Evolutionary conservation across 2,113 vertebrate genomes (phyloP), one percentile per base, ranked within the genome.

Genomic region (Rafetus swinhoei): DNA sequence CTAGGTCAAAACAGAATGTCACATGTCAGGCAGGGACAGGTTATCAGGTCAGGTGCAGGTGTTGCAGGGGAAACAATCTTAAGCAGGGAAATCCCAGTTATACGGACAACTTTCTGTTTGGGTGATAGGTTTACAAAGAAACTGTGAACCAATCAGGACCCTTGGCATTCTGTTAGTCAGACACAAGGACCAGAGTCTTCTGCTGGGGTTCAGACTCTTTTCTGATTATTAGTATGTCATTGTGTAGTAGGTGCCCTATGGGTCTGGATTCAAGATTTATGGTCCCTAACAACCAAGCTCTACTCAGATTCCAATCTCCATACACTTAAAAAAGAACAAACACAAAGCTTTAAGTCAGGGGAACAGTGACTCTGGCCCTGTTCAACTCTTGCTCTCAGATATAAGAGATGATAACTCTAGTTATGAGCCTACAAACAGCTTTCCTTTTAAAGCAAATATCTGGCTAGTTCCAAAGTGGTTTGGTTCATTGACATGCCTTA

Each of bases 401-500:
- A 45, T 18, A 54, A 2, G 39, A 90, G n/a, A 12, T 62, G 85
- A n/a, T 12, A 53, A 53, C 8, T 24, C 7, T 52, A 7, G 54
- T n/a, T 80, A 88, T 15, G 57, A 76, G 56, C 4, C 15, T 87
- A 65, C 74, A 84, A 5, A 25, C 13, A 86, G 39, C 15, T 86
- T 22, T 52, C 69, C 52, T 6, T 8, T 89, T 52, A 19, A 50
- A 65, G n/a, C 29, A 32, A 90, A 2, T 62, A n/a, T 0, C 0
- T 50, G 65, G 32, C 16, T 84, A 14, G 72, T 92, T 88, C 55
- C n/a, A 90, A 54, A 45, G 5, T 55, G 50, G 81, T 2, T 74
- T 18, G 32, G 14, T 56, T 79, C 27, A 6, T 12, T 89, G 16
- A 87, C 45, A 72, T 84, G 62, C 12, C 13, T 54, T 25, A 79